Percentiles rank a stretch among this genome's conserved stretches.
Evolutionary conservation across 1,140 invertebrate genomes (phyloP).

Genomic region (Druon quercuslanigerum): DNA sequence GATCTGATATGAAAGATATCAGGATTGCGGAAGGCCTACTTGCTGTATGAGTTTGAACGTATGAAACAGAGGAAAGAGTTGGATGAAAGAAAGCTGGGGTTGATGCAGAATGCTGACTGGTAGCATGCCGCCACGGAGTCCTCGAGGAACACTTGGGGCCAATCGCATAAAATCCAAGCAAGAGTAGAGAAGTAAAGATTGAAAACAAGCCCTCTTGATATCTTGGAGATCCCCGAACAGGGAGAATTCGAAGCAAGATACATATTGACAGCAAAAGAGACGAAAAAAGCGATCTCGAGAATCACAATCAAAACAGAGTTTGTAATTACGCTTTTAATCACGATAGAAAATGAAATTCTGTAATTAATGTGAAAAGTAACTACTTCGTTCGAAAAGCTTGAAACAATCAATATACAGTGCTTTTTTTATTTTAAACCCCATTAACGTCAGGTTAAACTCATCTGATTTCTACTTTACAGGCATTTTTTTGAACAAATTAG

Average conservation of each 20-base stretch:
- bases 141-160: slow-evolving; percentile 34
- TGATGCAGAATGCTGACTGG: slow-evolving; percentile 39
- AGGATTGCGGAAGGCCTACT: neutral
- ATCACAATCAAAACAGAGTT: no score
- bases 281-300: slow-evolving; percentile 3
- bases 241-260: slow-evolving; percentile 14
- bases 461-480: no score
- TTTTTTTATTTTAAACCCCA: no score
- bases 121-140: slow-evolving; percentile 31
- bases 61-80: slow-evolving; percentile 28
- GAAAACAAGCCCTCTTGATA: slow-evolving; percentile 9
- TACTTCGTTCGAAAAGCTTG: no score
- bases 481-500: no score
- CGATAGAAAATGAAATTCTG: no score
- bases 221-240: neutral
- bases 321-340: no score
- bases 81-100: slow-evolving; percentile 19
- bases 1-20: slow-evolving; percentile 27
- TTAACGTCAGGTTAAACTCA: no score
- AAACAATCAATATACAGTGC: no score
- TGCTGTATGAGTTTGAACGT: slow-evolving; percentile 17
- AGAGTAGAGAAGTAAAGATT: neutral
- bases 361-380: no score
- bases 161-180: slow-evolving; percentile 37
- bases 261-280: neutral